Evolutionary conservation across 2,888 invertebrate species (phyloP).

Genomic region (Tinea semifulvella): DNA sequence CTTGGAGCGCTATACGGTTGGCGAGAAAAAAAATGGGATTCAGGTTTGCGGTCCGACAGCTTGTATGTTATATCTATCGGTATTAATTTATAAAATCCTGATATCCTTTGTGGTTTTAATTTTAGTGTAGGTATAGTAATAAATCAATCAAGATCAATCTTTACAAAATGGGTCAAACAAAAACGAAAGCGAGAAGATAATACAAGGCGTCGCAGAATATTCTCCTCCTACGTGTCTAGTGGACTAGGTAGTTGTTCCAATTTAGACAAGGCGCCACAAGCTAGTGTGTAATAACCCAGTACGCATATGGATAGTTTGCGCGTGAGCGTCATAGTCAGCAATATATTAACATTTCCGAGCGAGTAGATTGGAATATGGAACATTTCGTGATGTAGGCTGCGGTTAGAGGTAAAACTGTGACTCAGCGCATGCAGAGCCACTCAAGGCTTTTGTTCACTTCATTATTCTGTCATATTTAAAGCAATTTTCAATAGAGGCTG

Average conservation of each 20-base stretch:
- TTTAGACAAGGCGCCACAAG: conserved; percentile 11
- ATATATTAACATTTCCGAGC: conserved; percentile 14
- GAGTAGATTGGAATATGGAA: conserved; percentile 12
- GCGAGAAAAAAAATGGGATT: conserved; percentile 5
- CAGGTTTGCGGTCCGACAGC: conserved; percentile 5
- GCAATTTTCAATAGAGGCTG: neutral
- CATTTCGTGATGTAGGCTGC: conserved; percentile 13
- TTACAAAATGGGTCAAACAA: conserved; percentile 7
- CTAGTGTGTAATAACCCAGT: neutral
- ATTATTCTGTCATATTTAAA: neutral
- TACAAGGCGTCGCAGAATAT: neutral
- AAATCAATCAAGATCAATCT: conserved; percentile 12
- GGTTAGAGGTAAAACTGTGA: conserved; percentile 7
- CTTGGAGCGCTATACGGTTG: conserved; percentile 8
- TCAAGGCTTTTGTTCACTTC: conserved; percentile 9
- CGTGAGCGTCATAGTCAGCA: conserved; percentile 13
- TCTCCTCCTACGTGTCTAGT: conserved; percentile 2
- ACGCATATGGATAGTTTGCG: conserved; percentile 4
- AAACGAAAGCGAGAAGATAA: conserved; percentile 6
- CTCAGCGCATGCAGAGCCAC: conserved; percentile 9
- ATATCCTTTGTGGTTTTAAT: conserved; percentile 1
- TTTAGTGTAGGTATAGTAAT: conserved; percentile 5
- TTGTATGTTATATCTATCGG: conserved; percentile 3
- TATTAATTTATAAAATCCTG: conserved; percentile 6
- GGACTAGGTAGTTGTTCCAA: conserved; percentile 11